A percentile compares a stretch with the other conserved stretches of the same genome.
phyloP scores from a whole-genome alignment of 2,888 invertebrate species.

The Himalopsyche anomala region DNA sequence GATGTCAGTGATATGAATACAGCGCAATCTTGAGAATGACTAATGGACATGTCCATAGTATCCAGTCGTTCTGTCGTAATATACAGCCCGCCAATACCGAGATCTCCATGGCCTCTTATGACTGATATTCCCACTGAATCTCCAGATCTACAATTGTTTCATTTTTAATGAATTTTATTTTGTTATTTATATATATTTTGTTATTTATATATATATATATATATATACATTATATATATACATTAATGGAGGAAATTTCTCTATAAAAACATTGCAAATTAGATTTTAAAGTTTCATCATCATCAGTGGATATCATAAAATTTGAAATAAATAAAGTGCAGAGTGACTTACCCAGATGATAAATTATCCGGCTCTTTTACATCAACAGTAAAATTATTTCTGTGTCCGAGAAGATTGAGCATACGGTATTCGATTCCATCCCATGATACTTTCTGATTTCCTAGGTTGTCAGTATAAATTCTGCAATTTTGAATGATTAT shows the following conservation, averaged over 20 bases:
- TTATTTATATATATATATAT: too few species aligned
- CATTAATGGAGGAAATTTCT: not conserved
- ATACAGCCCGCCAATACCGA: constrained; percentile 86
- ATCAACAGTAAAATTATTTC: constrained; percentile 85
- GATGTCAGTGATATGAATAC: constrained; percentile 86
- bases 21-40: constrained; percentile 86
- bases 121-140: constrained; percentile 80
- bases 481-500: constrained; percentile 40
- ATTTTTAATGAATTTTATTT: too few species aligned
- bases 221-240: too few species aligned
- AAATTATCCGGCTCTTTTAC: constrained; percentile 78
- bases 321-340: not conserved
- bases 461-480: constrained; percentile 72
- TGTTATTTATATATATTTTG: too few species aligned
- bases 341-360: constrained; percentile 73
- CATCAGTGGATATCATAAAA: not conserved
- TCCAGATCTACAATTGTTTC: constrained; percentile 73
- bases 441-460: constrained; percentile 76
- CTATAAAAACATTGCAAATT: not conserved
- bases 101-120: constrained; percentile 76
- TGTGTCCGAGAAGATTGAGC: constrained; percentile 78
- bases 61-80: constrained; percentile 76
- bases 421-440: constrained; percentile 87
- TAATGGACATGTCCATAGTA: constrained; percentile 79
- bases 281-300: not conserved